These are phyloP conservation scores for Lasioglossum pauxillum DNA, from an alignment of 2,888 invertebrate species.

Conservation along the genomic window DNA sequence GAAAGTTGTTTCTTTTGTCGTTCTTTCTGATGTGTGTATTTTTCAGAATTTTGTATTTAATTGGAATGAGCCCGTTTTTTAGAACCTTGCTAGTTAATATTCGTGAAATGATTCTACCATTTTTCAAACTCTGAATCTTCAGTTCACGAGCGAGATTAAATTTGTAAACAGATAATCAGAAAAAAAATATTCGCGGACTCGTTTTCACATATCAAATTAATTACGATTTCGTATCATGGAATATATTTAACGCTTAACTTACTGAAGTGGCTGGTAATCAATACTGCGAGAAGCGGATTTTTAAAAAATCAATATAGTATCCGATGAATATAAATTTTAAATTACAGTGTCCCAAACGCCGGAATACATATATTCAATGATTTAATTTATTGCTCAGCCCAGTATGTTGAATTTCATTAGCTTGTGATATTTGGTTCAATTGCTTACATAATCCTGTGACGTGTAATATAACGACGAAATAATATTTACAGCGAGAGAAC, in stretches of 20 bases:
- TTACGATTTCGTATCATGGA: background rate
- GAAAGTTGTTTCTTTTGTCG: background rate
- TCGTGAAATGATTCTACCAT: background rate
- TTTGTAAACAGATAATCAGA: no score
- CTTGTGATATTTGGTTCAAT: background rate
- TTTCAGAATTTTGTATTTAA: background rate
- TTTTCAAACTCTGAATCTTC: no score
- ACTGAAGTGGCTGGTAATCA: background rate
- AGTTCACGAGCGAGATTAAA: no score
- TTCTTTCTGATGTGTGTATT: background rate
- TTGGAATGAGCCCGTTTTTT: background rate
- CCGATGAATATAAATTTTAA: background rate
- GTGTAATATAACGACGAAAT: background rate
- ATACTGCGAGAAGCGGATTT: background rate
- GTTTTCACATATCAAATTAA: background rate
- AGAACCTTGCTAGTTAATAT: background rate
- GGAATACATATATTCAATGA: background rate
- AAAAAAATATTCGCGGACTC: background rate
- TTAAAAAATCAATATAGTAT: background rate
- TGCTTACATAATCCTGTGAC: background rate
- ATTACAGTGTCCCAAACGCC: background rate
- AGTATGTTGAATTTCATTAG: background rate
- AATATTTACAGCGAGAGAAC: background rate
- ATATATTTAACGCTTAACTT: background rate
- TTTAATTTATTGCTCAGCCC: background rate